Evolutionary conservation across 2,113 vertebrate species (phyloP).

Genomic region (Aplodontia rufa): DNA sequence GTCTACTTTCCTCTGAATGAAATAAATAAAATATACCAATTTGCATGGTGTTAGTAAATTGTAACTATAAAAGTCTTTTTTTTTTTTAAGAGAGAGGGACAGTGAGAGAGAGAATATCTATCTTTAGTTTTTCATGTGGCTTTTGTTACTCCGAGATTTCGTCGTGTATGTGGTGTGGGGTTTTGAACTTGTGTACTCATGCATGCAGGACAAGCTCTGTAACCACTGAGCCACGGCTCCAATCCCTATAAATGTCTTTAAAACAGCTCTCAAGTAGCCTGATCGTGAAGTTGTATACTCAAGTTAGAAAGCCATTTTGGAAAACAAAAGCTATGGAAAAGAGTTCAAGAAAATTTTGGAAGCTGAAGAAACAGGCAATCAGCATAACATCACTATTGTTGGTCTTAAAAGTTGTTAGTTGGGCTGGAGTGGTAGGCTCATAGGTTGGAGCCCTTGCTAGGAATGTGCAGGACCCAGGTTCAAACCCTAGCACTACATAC

Average conservation of each 20-base stretch:
- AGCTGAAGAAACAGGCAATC: neutral
- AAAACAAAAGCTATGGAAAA: neutral
- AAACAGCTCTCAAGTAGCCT: neutral
- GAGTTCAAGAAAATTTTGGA: neutral
- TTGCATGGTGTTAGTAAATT: slow-evolving; percentile 19
- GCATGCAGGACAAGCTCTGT: too few species aligned
- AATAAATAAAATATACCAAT: neutral
- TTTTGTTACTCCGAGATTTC: too few species aligned
- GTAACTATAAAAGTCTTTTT: slow-evolving; percentile 30
- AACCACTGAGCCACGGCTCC: too few species aligned
- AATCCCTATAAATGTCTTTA: slow-evolving; percentile 47
- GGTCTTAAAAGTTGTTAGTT: neutral
- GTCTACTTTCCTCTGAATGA: neutral
- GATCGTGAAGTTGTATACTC: neutral
- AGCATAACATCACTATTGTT: neutral
- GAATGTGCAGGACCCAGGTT: too few species aligned
- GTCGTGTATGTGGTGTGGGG: too few species aligned
- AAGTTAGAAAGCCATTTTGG: slow-evolving; percentile 36
- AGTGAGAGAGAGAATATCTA: too few species aligned
- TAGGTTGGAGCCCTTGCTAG: too few species aligned
- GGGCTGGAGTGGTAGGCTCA: too few species aligned
- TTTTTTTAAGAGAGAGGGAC: too few species aligned
- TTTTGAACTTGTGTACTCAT: too few species aligned
- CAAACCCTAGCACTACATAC: too few species aligned
- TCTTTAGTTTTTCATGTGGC: too few species aligned